phyloP scores from a whole-genome alignment of 1,140 invertebrate species.

The Octopus sinensis region DNA sequence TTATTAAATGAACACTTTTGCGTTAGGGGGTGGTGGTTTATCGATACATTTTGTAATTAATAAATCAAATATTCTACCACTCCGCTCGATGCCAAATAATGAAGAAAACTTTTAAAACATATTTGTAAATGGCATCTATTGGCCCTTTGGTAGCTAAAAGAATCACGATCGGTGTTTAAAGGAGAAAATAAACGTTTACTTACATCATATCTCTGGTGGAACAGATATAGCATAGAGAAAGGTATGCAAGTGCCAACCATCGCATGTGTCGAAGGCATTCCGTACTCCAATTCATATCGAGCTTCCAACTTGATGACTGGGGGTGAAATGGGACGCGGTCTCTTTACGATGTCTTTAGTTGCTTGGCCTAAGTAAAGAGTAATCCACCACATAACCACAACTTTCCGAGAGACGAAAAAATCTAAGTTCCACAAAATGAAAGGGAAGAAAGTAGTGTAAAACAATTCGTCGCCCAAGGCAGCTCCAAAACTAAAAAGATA shows the following conservation, averaged over 20 bases:
- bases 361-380: slow-evolving; percentile 73
- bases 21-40: too few species aligned
- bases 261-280: slow-evolving; percentile 91
- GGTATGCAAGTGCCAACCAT: slow-evolving; percentile 85
- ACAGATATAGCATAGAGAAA: slow-evolving; percentile 77
- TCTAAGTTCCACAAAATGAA: slow-evolving; percentile 88
- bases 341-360: slow-evolving; percentile 76
- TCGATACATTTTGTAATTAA: too few species aligned
- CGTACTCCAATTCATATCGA: slow-evolving; percentile 83
- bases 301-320: slow-evolving; percentile 78
- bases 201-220: slow-evolving; percentile 77
- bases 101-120: too few species aligned
- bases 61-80: too few species aligned
- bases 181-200: slow-evolving; percentile 20
- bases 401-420: slow-evolving; percentile 55
- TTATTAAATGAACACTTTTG: too few species aligned
- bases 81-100: too few species aligned
- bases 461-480: slow-evolving; percentile 81
- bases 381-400: slow-evolving; percentile 79
- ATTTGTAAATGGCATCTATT: too few species aligned
- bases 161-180: too few species aligned
- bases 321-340: slow-evolving; percentile 74
- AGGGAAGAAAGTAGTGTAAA: slow-evolving; percentile 82
- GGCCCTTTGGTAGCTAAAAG: too few species aligned
- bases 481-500: slow-evolving; percentile 81